Conservation (phyloP, 2,888 invertebrate genomes). For the Flabesymbios commensalis region DNA sequence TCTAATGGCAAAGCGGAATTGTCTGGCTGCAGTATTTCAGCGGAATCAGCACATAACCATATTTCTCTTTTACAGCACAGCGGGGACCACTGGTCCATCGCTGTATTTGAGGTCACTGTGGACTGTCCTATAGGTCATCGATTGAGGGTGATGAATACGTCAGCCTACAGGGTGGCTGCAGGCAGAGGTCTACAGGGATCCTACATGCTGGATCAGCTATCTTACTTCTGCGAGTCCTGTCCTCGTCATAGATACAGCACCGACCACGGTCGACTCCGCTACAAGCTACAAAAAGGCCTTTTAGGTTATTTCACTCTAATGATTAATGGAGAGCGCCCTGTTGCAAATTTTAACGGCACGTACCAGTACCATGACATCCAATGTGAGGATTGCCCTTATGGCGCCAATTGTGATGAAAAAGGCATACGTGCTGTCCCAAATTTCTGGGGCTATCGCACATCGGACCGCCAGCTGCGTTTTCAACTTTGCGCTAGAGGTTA, state of each 20-base stretch:
- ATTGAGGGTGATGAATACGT: slow-evolving; percentile 30
- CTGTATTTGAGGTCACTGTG: slow-evolving; percentile 24
- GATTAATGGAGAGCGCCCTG: slow-evolving; percentile 31
- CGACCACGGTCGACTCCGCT: slow-evolving; percentile 26
- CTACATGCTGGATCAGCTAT: slow-evolving; percentile 33
- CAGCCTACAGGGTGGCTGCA: slow-evolving; percentile 21
- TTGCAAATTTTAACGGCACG: slow-evolving; percentile 16
- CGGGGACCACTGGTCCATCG: slow-evolving; percentile 34
- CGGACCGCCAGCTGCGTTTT: slow-evolving; percentile 11
- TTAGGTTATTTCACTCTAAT: slow-evolving; percentile 30
- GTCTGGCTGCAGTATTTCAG: slow-evolving; percentile 7
- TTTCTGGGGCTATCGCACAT: slow-evolving; percentile 33
- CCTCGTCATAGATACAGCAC: slow-evolving; percentile 32
- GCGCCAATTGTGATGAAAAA: slow-evolving; percentile 26
- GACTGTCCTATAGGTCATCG: slow-evolving; percentile 31
- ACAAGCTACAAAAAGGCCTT: slow-evolving; percentile 16
- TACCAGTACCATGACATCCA: slow-evolving; percentile 30
- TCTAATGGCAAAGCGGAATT: slow-evolving; percentile 20
- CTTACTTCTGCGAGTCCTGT: slow-evolving; percentile 36
- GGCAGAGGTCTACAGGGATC: slow-evolving; percentile 25
- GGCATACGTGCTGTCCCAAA: slow-evolving; percentile 29
- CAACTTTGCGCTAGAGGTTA: slow-evolving; percentile 35
- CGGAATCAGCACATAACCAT: slow-evolving; percentile 23
- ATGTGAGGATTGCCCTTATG: slow-evolving; percentile 34
- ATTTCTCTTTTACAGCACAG: slow-evolving; percentile 32